Percentiles rank a stretch among this genome's conserved stretches.
phyloP scores from a whole-genome alignment of 1,140 invertebrate species.

The Chrysoperla carnea region DNA sequence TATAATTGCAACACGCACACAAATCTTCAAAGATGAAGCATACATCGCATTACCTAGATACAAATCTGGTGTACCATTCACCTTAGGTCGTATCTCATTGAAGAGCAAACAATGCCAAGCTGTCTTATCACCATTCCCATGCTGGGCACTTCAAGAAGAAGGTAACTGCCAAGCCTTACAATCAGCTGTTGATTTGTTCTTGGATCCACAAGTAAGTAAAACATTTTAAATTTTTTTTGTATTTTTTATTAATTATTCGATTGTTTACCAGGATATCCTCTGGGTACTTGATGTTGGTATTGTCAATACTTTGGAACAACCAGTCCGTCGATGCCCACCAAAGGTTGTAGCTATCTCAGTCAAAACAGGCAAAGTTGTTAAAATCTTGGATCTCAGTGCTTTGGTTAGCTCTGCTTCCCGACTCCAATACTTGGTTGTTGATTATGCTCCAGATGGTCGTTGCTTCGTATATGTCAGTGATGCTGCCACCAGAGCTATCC shows the following conservation, averaged over 20 bases:
- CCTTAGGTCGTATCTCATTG: conserved; percentile 33
- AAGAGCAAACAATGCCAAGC: conserved; percentile 25
- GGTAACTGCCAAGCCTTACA: conserved; percentile 39
- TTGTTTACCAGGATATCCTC: conserved; percentile 29
- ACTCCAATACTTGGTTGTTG: conserved; percentile 42
- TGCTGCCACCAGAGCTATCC: conserved; percentile 33
- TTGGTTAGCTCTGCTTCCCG: conserved; percentile 30
- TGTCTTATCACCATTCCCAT: conserved; percentile 35
- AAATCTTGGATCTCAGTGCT: conserved; percentile 33
- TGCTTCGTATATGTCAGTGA: conserved; percentile 32
- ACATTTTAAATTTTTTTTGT: neutral
- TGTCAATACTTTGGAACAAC: conserved; percentile 40
- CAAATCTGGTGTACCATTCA: conserved; percentile 37
- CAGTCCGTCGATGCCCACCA: conserved; percentile 38
- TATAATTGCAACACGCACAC: conserved; percentile 37
- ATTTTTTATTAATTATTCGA: conserved; percentile 2
- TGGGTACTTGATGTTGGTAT: conserved; percentile 50
- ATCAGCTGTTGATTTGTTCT: conserved; percentile 35
- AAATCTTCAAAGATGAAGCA: conserved; percentile 34
- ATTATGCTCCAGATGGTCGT: conserved; percentile 28
- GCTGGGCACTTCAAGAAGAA: conserved; percentile 40
- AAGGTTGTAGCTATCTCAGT: conserved; percentile 45
- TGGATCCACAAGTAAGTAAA: conserved; percentile 30
- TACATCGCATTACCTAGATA: conserved; percentile 34
- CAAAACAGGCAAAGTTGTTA: conserved; percentile 36